Percentiles rank a stretch among this genome's conserved stretches.
Conservation (phyloP, 2,888 invertebrate genomes). For the Hydroisotoma schaefferi region DNA sequence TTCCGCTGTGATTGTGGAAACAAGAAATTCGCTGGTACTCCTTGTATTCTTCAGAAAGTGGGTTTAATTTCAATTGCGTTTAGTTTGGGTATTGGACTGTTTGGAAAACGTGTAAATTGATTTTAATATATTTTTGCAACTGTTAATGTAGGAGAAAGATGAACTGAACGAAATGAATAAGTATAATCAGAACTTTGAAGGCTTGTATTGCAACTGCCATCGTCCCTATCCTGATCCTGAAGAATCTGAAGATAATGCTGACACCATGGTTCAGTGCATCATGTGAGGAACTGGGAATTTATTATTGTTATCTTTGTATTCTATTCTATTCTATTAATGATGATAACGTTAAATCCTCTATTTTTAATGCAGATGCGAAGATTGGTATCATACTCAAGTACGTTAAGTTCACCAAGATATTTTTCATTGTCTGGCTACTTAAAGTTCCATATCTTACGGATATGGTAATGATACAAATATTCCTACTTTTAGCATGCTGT, state of each 20-base stretch:
- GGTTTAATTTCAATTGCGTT: conserved; percentile 32
- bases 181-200: conserved; percentile 93
- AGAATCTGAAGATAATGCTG: conserved; percentile 53
- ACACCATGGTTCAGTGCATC: conserved; percentile 94
- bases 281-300: conserved; percentile 52
- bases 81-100: background rate
- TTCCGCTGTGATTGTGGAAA: conserved; percentile 96
- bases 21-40: conserved; percentile 61
- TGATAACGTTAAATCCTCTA: background rate
- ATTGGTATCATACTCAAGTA: conserved; percentile 87
- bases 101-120: background rate
- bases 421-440: too few relatives aligned
- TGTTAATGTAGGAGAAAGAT: conserved; percentile 57
- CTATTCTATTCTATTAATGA: background rate
- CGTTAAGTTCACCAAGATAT: too few relatives aligned
- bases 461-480: too few relatives aligned
- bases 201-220: conserved; percentile 84
- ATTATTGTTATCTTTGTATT: conserved; percentile 1
- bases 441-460: too few relatives aligned
- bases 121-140: background rate
- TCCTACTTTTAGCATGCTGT: conserved; percentile 12
- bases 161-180: conserved; percentile 66
- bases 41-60: conserved; percentile 63
- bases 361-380: conserved; percentile 67
- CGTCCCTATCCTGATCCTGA: conserved; percentile 94